Evolutionary conservation across 2,113 vertebrate species (phyloP).

Genomic region (Podiceps cristatus): DNA sequence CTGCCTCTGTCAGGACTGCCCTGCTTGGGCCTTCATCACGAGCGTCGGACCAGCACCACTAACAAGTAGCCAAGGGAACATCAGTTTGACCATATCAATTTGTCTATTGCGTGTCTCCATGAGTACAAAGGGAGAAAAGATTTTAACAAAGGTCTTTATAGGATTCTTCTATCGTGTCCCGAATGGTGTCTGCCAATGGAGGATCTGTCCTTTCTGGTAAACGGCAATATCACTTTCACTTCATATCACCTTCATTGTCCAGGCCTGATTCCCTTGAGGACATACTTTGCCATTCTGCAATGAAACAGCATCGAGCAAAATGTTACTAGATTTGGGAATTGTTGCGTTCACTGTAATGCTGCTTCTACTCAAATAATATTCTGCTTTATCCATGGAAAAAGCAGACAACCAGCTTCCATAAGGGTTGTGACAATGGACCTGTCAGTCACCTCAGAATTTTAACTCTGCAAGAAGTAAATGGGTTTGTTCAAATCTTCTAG

Average conservation of each 20-base stretch:
- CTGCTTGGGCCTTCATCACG: not conserved
- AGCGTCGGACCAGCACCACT: not conserved
- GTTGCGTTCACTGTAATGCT: not conserved
- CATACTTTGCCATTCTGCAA: not conserved
- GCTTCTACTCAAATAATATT: not conserved
- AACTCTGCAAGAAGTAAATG: not conserved
- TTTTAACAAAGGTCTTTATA: not conserved
- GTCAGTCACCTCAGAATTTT: conserved; percentile 35
- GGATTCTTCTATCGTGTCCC: not conserved
- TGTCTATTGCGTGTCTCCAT: not conserved
- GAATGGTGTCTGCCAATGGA: not conserved
- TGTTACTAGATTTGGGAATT: not conserved
- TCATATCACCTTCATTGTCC: not conserved
- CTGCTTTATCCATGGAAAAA: not conserved
- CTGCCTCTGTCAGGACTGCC: not conserved
- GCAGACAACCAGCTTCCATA: not conserved
- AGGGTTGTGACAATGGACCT: conserved; percentile 28
- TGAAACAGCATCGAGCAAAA: not conserved
- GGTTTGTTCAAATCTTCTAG: conserved; percentile 34
- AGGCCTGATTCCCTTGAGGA: not conserved
- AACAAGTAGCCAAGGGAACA: not conserved
- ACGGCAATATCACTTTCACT: not conserved
- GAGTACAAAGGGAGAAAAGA: not conserved
- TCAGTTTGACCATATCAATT: not conserved
- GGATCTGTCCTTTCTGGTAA: not conserved